Conservation (phyloP, 2,888 invertebrate genomes). For the Priocnemis perturbator region DNA sequence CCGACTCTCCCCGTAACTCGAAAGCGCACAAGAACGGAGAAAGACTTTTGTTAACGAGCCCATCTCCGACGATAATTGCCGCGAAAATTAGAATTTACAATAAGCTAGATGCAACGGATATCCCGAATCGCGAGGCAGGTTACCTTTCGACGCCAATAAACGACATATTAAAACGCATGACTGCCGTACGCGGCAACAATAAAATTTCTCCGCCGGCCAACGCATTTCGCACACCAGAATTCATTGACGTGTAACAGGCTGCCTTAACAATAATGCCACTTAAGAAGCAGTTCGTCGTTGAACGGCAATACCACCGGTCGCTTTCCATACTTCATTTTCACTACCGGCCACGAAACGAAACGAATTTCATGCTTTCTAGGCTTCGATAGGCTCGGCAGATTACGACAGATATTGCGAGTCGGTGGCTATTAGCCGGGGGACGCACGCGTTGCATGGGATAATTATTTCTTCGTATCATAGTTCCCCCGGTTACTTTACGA, state of each 20-base stretch:
- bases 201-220: slow-evolving; percentile 1
- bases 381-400: slow-evolving; percentile 3
- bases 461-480: too few species aligned
- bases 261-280: slow-evolving; percentile 1
- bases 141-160: neutral
- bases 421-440: too few species aligned
- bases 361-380: slow-evolving; percentile 4
- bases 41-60: neutral
- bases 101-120: too few species aligned
- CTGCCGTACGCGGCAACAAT: neutral
- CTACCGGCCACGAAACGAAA: neutral
- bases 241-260: slow-evolving; percentile 8
- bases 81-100: too few species aligned
- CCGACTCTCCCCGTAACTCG: too few species aligned
- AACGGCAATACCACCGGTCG: neutral
- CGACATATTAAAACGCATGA: neutral
- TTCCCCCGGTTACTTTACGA: too few species aligned
- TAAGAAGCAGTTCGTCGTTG: neutral
- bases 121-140: too few species aligned
- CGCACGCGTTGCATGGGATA: too few species aligned
- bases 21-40: neutral
- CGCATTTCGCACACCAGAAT: slow-evolving; percentile 1
- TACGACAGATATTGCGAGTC: neutral
- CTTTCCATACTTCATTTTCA: slow-evolving; percentile 5
- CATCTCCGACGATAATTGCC: too few species aligned